phyloP scores from a whole-genome alignment of 1,140 invertebrate species.

The Stegodyphus mimosarum region DNA sequence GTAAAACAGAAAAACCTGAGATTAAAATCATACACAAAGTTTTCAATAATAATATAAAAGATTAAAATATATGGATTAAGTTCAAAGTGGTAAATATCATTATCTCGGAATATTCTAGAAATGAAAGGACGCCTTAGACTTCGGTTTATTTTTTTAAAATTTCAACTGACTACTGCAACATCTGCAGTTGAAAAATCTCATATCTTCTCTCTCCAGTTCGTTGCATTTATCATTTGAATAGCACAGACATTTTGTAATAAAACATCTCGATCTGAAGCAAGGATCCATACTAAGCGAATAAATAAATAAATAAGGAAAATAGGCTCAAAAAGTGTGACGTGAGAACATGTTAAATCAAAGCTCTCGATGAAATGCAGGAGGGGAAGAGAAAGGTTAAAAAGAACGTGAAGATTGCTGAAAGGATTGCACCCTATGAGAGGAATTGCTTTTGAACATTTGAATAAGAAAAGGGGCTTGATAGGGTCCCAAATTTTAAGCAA shows the following conservation, averaged over 20 bases:
- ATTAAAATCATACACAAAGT: too few relatives aligned
- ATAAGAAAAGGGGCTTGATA: slow-evolving; percentile 4
- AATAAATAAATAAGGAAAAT: slow-evolving; percentile 8
- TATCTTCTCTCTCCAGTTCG: slow-evolving; percentile 13
- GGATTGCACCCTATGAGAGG: slow-evolving; percentile 13
- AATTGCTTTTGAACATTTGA: slow-evolving; percentile 42
- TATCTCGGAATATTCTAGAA: too few relatives aligned
- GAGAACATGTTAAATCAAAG: slow-evolving; percentile 40
- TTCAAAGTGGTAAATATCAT: too few relatives aligned
- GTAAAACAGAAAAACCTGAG: too few relatives aligned
- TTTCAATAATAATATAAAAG: too few relatives aligned
- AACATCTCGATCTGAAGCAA: slow-evolving; percentile 21
- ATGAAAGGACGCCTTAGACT: too few relatives aligned
- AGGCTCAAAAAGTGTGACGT: slow-evolving; percentile 12
- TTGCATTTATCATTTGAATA: slow-evolving; percentile 40
- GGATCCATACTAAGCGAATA: slow-evolving; percentile 2
- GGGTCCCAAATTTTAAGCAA: slow-evolving; percentile 28
- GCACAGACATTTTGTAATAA: slow-evolving; percentile 46
- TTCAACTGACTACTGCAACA: slow-evolving; percentile 6
- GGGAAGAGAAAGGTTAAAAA: slow-evolving; percentile 31
- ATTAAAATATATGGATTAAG: too few relatives aligned
- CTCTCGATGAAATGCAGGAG: slow-evolving; percentile 12
- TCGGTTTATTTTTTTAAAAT: too few relatives aligned
- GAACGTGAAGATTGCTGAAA: slow-evolving; percentile 20
- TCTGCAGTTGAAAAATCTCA: slow-evolving; percentile 24